Conservation (phyloP, 2,888 invertebrate genomes). For the Protophormia terraenovae region DNA sequence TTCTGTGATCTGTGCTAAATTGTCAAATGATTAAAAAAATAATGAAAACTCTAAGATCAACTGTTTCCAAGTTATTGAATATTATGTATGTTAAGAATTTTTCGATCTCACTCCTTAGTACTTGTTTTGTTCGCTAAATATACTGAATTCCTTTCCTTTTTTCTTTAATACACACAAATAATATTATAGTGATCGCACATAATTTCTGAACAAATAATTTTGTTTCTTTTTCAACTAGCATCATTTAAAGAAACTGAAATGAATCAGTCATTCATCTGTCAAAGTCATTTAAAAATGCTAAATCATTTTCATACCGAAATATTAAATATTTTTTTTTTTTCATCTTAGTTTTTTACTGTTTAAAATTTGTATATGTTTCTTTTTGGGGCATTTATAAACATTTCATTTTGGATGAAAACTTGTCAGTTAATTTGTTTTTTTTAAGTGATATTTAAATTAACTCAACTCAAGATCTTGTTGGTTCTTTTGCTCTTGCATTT, state of each 20-base stretch:
- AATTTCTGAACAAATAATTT: neutral
- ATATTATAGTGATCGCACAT: neutral
- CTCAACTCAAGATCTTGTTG: slow-evolving; percentile 41
- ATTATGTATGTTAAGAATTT: no score
- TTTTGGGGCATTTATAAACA: slow-evolving; percentile 32
- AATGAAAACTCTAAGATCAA: no score
- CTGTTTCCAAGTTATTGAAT: no score
- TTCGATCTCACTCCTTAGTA: no score
- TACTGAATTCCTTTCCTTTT: no score
- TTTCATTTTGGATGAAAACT: slow-evolving; percentile 39
- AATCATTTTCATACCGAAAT: slow-evolving; percentile 71
- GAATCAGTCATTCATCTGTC: slow-evolving; percentile 76
- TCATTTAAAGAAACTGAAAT: slow-evolving; percentile 26
- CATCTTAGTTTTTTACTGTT: neutral
- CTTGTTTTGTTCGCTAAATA: no score
- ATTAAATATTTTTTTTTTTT: neutral
- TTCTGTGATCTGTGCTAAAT: no score
- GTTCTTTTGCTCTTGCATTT: neutral
- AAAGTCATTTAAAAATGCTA: slow-evolving; percentile 77
- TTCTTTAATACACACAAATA: no score
- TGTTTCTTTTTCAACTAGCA: neutral
- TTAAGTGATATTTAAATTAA: slow-evolving; percentile 63
- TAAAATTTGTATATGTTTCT: neutral
- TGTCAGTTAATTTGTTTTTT: slow-evolving; percentile 62
- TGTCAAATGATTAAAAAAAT: no score